Base-by-base conservation (phyloP, 2,113 vertebrate species). In the Cichladusa arquata region DNA sequence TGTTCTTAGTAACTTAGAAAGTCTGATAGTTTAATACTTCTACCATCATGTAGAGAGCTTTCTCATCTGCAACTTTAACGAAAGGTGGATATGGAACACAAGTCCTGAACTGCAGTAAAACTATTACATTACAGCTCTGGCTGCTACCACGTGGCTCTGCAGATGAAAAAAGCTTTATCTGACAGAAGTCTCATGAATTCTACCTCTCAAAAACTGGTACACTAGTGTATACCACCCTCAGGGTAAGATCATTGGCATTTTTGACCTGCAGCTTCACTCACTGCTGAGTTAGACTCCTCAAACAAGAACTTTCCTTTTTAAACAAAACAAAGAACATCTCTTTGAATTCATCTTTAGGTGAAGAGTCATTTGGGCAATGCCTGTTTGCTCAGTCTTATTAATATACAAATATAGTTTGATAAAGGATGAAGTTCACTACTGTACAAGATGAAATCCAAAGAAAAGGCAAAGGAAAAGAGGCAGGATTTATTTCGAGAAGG, bases 111-210 rank as follows among this genome's bases (percentile, higher is more conserved):
- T 26, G 50, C 20, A 81, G 24, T 31, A 33, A 3, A 80, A n/a
- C 4, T 24, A 40, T 31, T 42, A 14, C 22, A 36, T 33, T 25
- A 29, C 15, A 47, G 56, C 42, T 78, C 20, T 64, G 36, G 42
- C 20, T 0, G 0, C 40, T 44, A 19, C 36, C 4, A 9, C 11
- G n/a, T 7, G 3, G 47, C 11, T 6, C 23, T 33, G n/a, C 28
- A 69, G 25, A 23, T 26, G n/a, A 38, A 79, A 34, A 54, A 18
- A 81, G 22, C 19, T 45, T 85, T 61, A 47, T 26, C 47, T 58
- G 66, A 24, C 12, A 18, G 28, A 71, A 62, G 12, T 47, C 14
- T 36, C 28, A 67, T 5, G 13, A 64, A 48, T 51, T 36, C 31
- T 48, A 12, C 15, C 42, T 40, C 57, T 73, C 53, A 80, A 70